Percentiles rank a stretch among this genome's conserved stretches.
phyloP scores from a whole-genome alignment of 2,797 vertebrate genomes.

The Pseudochaenichthys georgianus region DNA sequence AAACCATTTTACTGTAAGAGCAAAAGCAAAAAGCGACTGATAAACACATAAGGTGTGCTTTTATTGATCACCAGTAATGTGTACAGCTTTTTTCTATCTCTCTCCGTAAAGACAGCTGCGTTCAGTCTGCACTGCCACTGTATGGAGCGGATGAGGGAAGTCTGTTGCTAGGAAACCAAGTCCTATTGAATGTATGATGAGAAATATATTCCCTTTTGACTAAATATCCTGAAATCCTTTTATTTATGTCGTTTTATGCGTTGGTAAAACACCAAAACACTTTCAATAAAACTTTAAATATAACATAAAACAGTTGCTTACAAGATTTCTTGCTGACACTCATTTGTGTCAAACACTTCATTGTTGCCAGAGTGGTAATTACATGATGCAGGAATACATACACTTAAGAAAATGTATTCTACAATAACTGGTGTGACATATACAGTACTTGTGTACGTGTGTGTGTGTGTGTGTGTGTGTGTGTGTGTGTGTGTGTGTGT shows the following conservation, averaged over 20 bases:
- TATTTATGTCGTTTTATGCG: slow-evolving; percentile 42
- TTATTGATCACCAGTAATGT: slow-evolving; percentile 61
- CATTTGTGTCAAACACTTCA: slow-evolving; percentile 27
- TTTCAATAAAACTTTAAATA: slow-evolving; percentile 30
- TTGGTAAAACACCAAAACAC: slow-evolving; percentile 35
- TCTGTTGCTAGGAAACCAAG: slow-evolving; percentile 73
- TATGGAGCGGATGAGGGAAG: slow-evolving; percentile 48
- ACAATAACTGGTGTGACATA: neutral
- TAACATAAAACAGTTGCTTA: slow-evolving; percentile 53
- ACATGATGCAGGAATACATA: neutral
- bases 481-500: neutral
- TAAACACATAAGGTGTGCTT: slow-evolving; percentile 18
- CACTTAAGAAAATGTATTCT: neutral
- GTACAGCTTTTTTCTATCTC: slow-evolving; percentile 39
- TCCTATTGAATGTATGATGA: slow-evolving; percentile 52
- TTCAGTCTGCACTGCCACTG: slow-evolving; percentile 36
- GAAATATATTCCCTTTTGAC: slow-evolving; percentile 58
- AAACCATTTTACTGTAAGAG: slow-evolving; percentile 10
- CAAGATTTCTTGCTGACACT: slow-evolving; percentile 27
- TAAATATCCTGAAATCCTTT: slow-evolving; percentile 45
- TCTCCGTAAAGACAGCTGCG: slow-evolving; percentile 39
- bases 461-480: too few species aligned
- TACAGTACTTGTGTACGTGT: too few species aligned
- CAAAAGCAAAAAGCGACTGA: slow-evolving; percentile 33
- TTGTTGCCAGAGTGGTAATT: slow-evolving; percentile 13